Evolutionary conservation across 1,140 invertebrate genomes (phyloP).

Genomic region (Sarcophaga bullata): DNA sequence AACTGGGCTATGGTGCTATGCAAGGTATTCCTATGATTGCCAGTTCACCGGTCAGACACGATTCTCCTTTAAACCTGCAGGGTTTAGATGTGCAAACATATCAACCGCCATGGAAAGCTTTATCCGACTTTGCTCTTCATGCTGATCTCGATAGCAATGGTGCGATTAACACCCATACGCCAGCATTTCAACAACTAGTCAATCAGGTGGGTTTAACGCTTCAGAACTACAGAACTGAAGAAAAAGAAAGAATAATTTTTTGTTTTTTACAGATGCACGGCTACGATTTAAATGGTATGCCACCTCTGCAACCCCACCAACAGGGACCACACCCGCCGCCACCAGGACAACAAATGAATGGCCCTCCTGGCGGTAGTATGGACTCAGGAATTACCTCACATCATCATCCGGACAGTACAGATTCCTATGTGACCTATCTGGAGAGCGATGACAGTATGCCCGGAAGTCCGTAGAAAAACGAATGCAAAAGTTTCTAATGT

Average conservation of each 20-base stretch:
- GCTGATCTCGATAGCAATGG: slow-evolving; percentile 84
- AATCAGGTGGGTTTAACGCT: slow-evolving; percentile 79
- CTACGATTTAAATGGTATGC: slow-evolving; percentile 78
- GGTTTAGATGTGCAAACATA: slow-evolving; percentile 93
- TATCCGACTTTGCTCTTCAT: slow-evolving; percentile 94
- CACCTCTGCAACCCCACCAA: slow-evolving; percentile 63
- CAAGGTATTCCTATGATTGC: slow-evolving; percentile 97
- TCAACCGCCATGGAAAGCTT: slow-evolving; percentile 96
- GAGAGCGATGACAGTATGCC: slow-evolving; percentile 85
- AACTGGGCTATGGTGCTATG: slow-evolving; percentile 90
- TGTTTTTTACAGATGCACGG: slow-evolving; percentile 80
- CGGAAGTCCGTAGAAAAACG: slow-evolving; percentile 71
- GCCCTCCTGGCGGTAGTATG: slow-evolving; percentile 64
- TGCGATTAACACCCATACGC: slow-evolving; percentile 80
- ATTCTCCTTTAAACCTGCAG: slow-evolving; percentile 86
- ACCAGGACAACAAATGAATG: slow-evolving; percentile 71
- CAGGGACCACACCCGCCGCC: slow-evolving; percentile 70
- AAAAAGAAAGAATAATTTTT: neutral
- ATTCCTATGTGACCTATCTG: slow-evolving; percentile 89
- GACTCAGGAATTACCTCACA: slow-evolving; percentile 67
- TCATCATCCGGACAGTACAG: slow-evolving; percentile 81
- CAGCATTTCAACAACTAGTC: slow-evolving; percentile 95
- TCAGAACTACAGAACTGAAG: neutral
- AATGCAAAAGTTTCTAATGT: slow-evolving; percentile 64
- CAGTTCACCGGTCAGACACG: slow-evolving; percentile 92